phyloP scores from a whole-genome alignment of 2,797 vertebrate species.

The Psittacula echo region DNA sequence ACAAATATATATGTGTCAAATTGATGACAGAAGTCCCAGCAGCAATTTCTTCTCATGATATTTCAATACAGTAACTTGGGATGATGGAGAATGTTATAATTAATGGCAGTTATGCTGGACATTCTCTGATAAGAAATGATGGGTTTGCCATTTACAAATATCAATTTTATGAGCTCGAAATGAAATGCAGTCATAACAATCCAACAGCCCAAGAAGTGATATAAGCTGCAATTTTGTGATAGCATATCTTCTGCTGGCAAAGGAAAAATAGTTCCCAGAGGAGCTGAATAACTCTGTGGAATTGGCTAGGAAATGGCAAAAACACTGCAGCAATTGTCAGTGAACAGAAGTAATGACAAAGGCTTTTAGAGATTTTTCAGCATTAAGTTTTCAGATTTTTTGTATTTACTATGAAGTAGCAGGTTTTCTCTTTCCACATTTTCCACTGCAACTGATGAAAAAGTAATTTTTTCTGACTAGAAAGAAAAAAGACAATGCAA shows the following conservation, averaged over 20 bases:
- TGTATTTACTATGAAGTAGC: neutral
- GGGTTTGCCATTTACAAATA: slow-evolving; percentile 75
- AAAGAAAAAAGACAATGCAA: neutral
- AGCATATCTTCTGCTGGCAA: slow-evolving; percentile 62
- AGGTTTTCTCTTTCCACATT: neutral
- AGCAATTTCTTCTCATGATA: slow-evolving; percentile 55
- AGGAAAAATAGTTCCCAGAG: slow-evolving; percentile 47
- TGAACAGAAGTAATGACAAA: neutral
- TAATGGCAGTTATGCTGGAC: slow-evolving; percentile 72
- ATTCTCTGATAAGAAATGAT: slow-evolving; percentile 76
- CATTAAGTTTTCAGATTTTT: neutral
- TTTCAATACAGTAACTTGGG: slow-evolving; percentile 37
- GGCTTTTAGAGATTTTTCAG: neutral
- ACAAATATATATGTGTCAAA: slow-evolving; percentile 59
- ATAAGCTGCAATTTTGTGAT: slow-evolving; percentile 69
- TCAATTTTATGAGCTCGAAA: slow-evolving; percentile 75
- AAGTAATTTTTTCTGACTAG: neutral
- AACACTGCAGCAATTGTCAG: neutral
- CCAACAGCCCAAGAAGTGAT: slow-evolving; percentile 64
- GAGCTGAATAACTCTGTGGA: neutral
- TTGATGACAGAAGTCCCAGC: slow-evolving; percentile 52
- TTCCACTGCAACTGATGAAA: neutral
- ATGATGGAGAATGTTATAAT: slow-evolving; percentile 77
- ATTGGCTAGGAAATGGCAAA: neutral
- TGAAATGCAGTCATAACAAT: slow-evolving; percentile 67